phyloP scores from a whole-genome alignment of 2,113 vertebrate species.

The Neogobius melanostomus region DNA sequence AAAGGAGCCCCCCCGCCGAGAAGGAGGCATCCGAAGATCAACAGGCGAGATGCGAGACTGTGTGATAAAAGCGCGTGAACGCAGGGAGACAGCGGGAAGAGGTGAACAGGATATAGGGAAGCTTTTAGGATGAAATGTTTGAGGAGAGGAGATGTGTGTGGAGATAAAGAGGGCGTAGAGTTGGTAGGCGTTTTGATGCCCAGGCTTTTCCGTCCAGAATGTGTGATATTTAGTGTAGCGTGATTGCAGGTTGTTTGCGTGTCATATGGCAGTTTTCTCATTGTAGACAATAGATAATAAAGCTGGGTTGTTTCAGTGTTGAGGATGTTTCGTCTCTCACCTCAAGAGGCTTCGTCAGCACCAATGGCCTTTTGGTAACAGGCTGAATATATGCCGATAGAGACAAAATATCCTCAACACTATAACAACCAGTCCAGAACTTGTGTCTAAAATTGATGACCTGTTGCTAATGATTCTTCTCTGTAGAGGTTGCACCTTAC shows the following conservation, averaged over 20 bases:
- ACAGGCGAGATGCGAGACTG: background rate
- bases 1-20: slow-evolving; percentile 27
- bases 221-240: background rate
- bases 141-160: background rate
- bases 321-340: too few relatives aligned
- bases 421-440: too few relatives aligned
- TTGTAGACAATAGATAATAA: background rate
- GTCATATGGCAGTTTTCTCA: too few relatives aligned
- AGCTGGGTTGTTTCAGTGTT: too few relatives aligned
- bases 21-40: slow-evolving; percentile 5
- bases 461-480: too few relatives aligned
- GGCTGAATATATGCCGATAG: too few relatives aligned
- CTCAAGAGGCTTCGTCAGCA: too few relatives aligned
- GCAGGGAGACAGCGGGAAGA: slow-evolving; percentile 4
- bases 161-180: background rate
- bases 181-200: background rate
- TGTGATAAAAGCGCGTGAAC: slow-evolving; percentile 6
- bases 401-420: too few relatives aligned
- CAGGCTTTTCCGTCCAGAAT: background rate
- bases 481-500: too few relatives aligned
- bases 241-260: too few relatives aligned
- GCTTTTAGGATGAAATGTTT: slow-evolving; percentile 18
- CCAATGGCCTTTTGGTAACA: too few relatives aligned
- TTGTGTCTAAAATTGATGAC: too few relatives aligned
- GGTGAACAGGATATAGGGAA: slow-evolving; percentile 20